Percentiles rank a stretch among this genome's conserved stretches.
Conservation (phyloP, 1,140 invertebrate genomes). For the Mamestra configurata region DNA sequence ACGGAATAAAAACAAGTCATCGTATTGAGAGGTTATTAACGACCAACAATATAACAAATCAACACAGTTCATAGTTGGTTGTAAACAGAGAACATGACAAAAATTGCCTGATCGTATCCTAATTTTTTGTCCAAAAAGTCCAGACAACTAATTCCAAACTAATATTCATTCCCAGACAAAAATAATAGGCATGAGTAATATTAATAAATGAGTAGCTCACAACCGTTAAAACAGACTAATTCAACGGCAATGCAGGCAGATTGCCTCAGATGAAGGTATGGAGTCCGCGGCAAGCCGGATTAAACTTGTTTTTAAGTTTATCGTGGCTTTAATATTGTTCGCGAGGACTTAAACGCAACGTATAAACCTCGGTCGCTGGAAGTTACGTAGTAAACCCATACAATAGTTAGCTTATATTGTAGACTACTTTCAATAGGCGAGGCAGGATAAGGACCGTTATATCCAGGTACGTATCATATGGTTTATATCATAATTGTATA, state of each 20-base stretch:
- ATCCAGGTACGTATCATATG: not conserved
- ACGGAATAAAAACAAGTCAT: too few species aligned
- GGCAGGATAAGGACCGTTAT: not conserved
- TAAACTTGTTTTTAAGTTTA: slow-evolving; percentile 86
- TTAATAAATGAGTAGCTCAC: slow-evolving; percentile 43
- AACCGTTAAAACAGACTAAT: slow-evolving; percentile 70
- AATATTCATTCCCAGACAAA: not conserved
- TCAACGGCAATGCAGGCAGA: slow-evolving; percentile 76
- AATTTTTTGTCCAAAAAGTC: not conserved
- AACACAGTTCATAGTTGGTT: too few species aligned
- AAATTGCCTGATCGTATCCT: too few species aligned
- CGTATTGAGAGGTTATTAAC: too few species aligned
- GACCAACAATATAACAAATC: too few species aligned
- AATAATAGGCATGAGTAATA: slow-evolving; percentile 44
- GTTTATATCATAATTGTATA: too few species aligned
- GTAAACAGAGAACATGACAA: too few species aligned
- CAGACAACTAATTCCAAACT: not conserved
- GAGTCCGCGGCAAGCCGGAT: slow-evolving; percentile 77
- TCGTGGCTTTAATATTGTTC: slow-evolving; percentile 85
- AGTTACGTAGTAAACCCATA: slow-evolving; percentile 64
- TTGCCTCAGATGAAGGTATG: slow-evolving; percentile 76
- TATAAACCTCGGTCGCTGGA: slow-evolving; percentile 72
- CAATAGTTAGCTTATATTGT: slow-evolving; percentile 56
- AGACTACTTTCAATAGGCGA: slow-evolving; percentile 48
- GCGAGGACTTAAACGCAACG: slow-evolving; percentile 75